These are phyloP conservation scores for Lytechinus variegatus DNA, from an alignment of 35 echinoderm and acorn worm genomes.

Conservation along the genomic window DNA sequence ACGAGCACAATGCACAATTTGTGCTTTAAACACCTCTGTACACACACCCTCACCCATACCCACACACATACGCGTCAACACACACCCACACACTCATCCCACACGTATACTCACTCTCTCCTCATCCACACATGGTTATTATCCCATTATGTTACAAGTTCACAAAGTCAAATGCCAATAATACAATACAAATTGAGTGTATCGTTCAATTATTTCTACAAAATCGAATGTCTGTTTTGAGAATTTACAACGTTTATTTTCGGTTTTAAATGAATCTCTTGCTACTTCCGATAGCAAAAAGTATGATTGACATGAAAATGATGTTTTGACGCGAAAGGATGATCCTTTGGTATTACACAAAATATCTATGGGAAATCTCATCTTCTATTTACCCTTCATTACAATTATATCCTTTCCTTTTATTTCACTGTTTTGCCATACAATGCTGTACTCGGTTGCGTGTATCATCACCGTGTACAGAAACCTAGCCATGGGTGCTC, in stretches of 20 bases:
- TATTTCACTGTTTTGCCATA: neutral
- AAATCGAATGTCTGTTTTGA: neutral
- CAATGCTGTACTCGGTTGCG: neutral
- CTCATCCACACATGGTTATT: too few species aligned
- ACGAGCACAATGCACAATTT: too few species aligned
- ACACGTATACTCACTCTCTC: too few species aligned
- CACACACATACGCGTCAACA: too few species aligned
- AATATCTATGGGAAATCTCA: neutral
- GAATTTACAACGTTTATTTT: neutral
- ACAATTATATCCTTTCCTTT: neutral
- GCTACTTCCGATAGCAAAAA: neutral
- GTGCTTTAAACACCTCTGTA: too few species aligned
- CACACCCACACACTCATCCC: too few species aligned
- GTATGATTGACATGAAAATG: neutral
- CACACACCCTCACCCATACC: too few species aligned
- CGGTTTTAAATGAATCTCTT: neutral
- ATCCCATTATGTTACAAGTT: too few species aligned
- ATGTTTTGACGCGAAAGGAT: conserved; percentile 2
- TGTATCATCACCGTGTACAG: neutral
- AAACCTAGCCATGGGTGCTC: neutral
- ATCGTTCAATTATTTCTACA: neutral
- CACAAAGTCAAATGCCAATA: too few species aligned
- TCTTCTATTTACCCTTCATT: conserved; percentile 5
- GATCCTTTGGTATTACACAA: neutral
- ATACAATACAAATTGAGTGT: neutral